Evolutionary conservation across 2,113 vertebrate genomes (phyloP), one percentile per base, ranked within the genome.

Genomic region (Myotis brandtii): DNA sequence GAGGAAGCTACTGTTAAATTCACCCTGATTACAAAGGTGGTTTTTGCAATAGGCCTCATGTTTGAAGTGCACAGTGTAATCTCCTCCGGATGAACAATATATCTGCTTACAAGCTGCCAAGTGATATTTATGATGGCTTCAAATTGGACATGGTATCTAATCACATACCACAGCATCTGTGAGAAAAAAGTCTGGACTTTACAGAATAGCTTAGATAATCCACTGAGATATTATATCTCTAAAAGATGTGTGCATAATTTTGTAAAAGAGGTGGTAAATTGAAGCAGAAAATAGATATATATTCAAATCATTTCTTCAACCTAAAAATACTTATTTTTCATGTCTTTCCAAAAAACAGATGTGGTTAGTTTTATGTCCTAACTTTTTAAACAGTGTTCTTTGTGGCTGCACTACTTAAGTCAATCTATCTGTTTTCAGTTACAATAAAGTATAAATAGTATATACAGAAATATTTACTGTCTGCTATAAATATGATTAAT

Each of bases 401-500:
- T 84, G 25, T 77, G 40, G 27, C 25, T 89, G 86, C 91, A 3
- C 30, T 92, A n/a, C 93, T 95, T 93, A 92, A 97, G 90, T 25
- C 50, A 37, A 20, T 40, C 21, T 93, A 2, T 91, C 91, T 96
- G 48, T 94, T 97, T 95, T 83, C 62, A 93, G n/a, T 48, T 97
- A 23, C 73, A 83, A 94, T 80, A 77, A 89, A 93, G n/a, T 77
- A 66, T 62, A 84, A 94, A 95, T 76, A 97, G 79, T 95, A 88
- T 17, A 1, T 87, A 6, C 11, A 91, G 73, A 77, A 94, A 90
- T 96, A 97, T 94, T 96, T 95, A 90, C 5, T 64, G 0, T 88
- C 40, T 89, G 2, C 12, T 82, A 52, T 90, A 96, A 95, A 92
- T 88, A 85, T 34, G 95, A 97, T 96, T 95, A 96, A 96, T 97